phyloP scores from a whole-genome alignment of 1,140 invertebrate species.

The Drosophila fuyamai region DNA sequence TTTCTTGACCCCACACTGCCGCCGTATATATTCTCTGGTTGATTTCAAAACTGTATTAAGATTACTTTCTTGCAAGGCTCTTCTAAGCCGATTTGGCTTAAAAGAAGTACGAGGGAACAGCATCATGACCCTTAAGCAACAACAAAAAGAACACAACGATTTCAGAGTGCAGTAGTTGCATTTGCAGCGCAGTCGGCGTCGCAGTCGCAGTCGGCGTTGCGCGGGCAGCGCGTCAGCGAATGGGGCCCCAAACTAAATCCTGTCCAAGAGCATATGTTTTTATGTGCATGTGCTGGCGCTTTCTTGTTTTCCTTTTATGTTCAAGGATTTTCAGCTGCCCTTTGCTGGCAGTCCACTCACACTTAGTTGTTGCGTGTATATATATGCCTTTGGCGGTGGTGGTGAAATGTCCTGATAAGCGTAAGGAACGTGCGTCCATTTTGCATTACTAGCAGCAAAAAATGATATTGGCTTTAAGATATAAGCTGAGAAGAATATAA shows the following conservation, averaged over 20 bases:
- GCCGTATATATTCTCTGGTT: background rate
- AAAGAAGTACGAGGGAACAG: constrained; percentile 42
- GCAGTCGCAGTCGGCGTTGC: constrained; percentile 23
- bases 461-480: constrained; percentile 27
- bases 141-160: constrained; percentile 6
- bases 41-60: constrained; percentile 20
- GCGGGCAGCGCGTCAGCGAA: constrained; percentile 11
- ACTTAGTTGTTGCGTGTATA: constrained; percentile 1
- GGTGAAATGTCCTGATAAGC: constrained; percentile 51
- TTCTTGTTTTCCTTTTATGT: constrained; percentile 61
- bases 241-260: constrained; percentile 38
- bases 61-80: constrained; percentile 38
- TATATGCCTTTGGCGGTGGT: background rate
- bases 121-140: constrained; percentile 20
- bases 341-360: constrained; percentile 31
- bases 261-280: constrained; percentile 73
- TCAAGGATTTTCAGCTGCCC: constrained; percentile 57
- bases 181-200: constrained; percentile 40
- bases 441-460: constrained; percentile 13
- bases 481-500: background rate
- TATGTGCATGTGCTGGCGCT: constrained; percentile 54
- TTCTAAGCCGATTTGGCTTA: constrained; percentile 61
- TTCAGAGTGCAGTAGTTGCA: constrained; percentile 25
- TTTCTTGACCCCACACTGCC: background rate
- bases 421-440: constrained; percentile 40